Evolutionary conservation across 2,113 vertebrate species (phyloP).

Genomic region (Lasiurus cinereus): DNA sequence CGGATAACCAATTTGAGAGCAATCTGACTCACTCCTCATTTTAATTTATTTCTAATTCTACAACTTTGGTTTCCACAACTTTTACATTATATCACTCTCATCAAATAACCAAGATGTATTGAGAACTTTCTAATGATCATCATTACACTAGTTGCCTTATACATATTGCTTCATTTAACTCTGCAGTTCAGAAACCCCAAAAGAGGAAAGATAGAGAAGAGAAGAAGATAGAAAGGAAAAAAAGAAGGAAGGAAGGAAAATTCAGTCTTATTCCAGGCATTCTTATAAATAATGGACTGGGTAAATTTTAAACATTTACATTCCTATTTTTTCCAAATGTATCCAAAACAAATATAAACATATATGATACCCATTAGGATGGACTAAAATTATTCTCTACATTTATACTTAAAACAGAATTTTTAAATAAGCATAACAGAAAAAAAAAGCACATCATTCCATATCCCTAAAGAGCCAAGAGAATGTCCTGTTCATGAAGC

Average conservation of each 20-base stretch:
- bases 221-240: neutral
- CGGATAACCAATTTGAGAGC: neutral
- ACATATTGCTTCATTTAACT: neutral
- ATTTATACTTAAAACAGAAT: constrained; percentile 13
- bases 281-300: neutral
- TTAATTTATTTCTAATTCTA: neutral
- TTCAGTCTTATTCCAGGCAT: neutral
- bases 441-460: neutral
- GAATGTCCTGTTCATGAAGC: constrained; percentile 47
- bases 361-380: neutral
- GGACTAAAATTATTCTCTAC: neutral
- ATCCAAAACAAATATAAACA: neutral
- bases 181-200: neutral
- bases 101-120: neutral
- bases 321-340: neutral
- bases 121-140: neutral
- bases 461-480: neutral
- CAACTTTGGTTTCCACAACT: neutral
- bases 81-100: neutral
- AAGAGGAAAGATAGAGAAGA: neutral
- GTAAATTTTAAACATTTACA: neutral
- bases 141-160: neutral
- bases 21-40: neutral
- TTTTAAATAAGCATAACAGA: neutral
- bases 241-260: too few relatives aligned